Evolutionary conservation across 2,888 invertebrate genomes (phyloP).

Genomic region (Drosophila dives): DNA sequence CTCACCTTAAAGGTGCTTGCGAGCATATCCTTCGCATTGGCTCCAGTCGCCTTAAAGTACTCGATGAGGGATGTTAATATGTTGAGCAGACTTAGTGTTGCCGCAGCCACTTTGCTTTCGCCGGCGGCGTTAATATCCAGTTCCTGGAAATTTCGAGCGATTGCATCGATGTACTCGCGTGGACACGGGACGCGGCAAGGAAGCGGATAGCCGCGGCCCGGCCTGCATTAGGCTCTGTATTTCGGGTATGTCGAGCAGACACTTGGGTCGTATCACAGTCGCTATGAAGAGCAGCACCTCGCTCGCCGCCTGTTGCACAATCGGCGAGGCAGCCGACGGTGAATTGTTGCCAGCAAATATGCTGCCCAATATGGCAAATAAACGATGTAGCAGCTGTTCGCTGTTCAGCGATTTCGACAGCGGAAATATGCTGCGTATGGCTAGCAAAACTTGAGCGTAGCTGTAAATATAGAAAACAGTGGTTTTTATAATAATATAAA

Average conservation of each 20-base stretch:
- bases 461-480: constrained; percentile 48
- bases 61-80: constrained; percentile 82
- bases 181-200: constrained; percentile 82
- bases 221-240: constrained; percentile 83
- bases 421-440: constrained; percentile 83
- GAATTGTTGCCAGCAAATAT: constrained; percentile 81
- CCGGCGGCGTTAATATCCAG: constrained; percentile 78
- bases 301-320: constrained; percentile 84
- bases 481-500: not conserved
- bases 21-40: constrained; percentile 84
- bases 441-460: constrained; percentile 84
- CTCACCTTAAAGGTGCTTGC: constrained; percentile 82
- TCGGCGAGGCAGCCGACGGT: constrained; percentile 74
- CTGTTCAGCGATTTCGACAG: constrained; percentile 79
- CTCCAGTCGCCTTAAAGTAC: constrained; percentile 83
- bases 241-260: constrained; percentile 82
- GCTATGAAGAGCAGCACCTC: constrained; percentile 84
- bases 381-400: constrained; percentile 79
- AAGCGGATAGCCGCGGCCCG: constrained; percentile 76
- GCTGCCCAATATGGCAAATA: constrained; percentile 83
- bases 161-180: constrained; percentile 82
- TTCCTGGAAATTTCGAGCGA: constrained; percentile 81
- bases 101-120: constrained; percentile 81
- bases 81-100: constrained; percentile 79
- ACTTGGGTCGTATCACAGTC: constrained; percentile 84